Base-by-base conservation (phyloP, 1,140 invertebrate genomes). In the Sminthurides bifidus region DNA sequence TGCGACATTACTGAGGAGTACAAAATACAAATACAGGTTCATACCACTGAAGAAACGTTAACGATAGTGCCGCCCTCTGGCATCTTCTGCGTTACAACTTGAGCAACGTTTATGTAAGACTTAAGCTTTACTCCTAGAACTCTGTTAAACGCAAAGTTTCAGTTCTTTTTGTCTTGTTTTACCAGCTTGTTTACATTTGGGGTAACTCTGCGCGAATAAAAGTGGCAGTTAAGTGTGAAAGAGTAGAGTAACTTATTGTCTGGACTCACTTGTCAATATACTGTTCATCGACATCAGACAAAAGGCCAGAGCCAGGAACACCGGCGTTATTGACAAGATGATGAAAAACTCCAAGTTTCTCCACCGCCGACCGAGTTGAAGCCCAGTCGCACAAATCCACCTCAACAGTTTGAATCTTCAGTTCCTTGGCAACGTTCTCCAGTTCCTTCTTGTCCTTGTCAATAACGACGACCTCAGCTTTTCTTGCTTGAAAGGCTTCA, bases 291-390 rank as follows among this genome's bases (percentile, higher is more conserved):
- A 81, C 69, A 33, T 84, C 74, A 0, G 81, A 69, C 65, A 91
- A 82, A 1, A 78, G n/a, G 45, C 74, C 73, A 0, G 81, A 70
- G 40, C 69, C 69, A 5, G 76, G 77, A 12, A 84, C 68, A 1
- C 75, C 83, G 1, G 87, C 88, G 74, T 89, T 92, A 67, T 92
- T 92, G 0, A 92, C 84, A 14, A 92, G 66, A 2, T 85, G 72
- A 72, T 92, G 81, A 14, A 91, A 73, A 0, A 75, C 74, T 15
- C 73, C 74, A 24, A 80, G 58, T 23, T 60, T 66, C 55, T 75
- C 61, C 0, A 88, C 61, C 0, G 73, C 74, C 56, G 75, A 68
- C 56, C 76, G 76, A 0, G 86, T 86, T 51, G 73, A 74, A 0
- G 82, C 71, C 87, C 89, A 93, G 65, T 92, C 74, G n/a, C n/a